Conservation (phyloP, 2,113 vertebrate species). For the Hydropotes inermis region DNA sequence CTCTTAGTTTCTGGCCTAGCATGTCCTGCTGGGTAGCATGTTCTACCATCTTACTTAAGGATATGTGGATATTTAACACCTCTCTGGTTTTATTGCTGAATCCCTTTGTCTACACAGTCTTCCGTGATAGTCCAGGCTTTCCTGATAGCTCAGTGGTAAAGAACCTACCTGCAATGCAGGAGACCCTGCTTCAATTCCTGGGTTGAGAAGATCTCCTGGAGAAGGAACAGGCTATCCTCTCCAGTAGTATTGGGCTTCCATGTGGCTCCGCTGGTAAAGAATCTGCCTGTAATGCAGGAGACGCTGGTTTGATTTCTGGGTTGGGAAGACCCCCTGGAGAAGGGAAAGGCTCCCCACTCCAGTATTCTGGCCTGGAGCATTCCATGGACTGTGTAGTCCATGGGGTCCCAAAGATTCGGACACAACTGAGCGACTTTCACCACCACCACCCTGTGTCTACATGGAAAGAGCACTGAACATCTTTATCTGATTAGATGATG, state of each 20-base stretch:
- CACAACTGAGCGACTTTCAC: not conserved
- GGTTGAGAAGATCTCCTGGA: not conserved
- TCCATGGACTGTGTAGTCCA: not conserved
- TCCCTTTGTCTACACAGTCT: not conserved
- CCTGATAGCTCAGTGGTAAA: not conserved
- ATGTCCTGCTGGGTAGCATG: not conserved
- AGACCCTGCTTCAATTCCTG: not conserved
- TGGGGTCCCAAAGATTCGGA: rapidly evolving
- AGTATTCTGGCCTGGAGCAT: not conserved
- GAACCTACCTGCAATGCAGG: not conserved
- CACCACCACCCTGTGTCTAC: not conserved
- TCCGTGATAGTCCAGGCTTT: not conserved
- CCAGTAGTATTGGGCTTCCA: not conserved
- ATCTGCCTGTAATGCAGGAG: not conserved
- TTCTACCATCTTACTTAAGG: not conserved
- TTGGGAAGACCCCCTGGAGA: not conserved
- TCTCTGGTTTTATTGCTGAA: not conserved
- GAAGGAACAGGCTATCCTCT: not conserved
- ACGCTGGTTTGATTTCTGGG: rapidly evolving
- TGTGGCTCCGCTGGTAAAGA: not conserved
- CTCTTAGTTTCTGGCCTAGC: not conserved
- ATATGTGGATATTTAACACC: not conserved
- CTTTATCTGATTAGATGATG: not conserved
- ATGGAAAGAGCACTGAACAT: not conserved
- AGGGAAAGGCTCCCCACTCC: not conserved